Percentiles rank a stretch among this genome's conserved stretches.
These are phyloP conservation scores for Conus ventricosus DNA, from an alignment of 1,140 invertebrate genomes.

Conservation along the genomic window DNA sequence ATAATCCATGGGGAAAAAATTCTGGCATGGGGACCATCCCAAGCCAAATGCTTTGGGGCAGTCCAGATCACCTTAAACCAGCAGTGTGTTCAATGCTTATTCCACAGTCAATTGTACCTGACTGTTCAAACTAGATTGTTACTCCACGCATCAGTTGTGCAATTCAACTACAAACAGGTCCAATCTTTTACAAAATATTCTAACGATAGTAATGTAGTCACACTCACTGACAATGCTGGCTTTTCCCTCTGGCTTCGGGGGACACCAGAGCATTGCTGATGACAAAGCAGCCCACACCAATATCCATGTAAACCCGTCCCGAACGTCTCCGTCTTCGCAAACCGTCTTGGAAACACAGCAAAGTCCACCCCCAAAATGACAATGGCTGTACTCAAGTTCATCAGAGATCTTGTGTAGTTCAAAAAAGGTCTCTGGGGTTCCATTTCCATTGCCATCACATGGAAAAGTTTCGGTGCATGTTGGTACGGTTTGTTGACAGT, in stretches of 20 bases:
- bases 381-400: conserved; percentile 85
- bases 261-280: conserved; percentile 89
- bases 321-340: conserved; percentile 90
- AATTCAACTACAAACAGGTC: no score
- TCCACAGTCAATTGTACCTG: no score
- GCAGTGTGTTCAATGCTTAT: no score
- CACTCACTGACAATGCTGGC: conserved; percentile 4
- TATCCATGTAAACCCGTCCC: conserved; percentile 96
- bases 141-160: no score
- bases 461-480: conserved; percentile 11
- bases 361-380: conserved; percentile 97
- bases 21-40: no score
- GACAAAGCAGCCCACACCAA: conserved; percentile 93
- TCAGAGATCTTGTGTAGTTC: conserved; percentile 76
- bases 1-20: no score
- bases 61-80: no score
- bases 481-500: conserved; percentile 2
- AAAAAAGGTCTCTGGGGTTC: conserved; percentile 56
- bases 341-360: conserved; percentile 84
- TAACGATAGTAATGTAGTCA: not conserved
- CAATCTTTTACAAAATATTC: no score
- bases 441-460: conserved; percentile 40
- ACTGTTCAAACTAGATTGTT: no score
- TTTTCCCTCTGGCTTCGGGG: conserved; percentile 75
- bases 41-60: no score